phyloP scores from a whole-genome alignment of 2,888 invertebrate genomes.

The Hemicrepidius hirtus region DNA sequence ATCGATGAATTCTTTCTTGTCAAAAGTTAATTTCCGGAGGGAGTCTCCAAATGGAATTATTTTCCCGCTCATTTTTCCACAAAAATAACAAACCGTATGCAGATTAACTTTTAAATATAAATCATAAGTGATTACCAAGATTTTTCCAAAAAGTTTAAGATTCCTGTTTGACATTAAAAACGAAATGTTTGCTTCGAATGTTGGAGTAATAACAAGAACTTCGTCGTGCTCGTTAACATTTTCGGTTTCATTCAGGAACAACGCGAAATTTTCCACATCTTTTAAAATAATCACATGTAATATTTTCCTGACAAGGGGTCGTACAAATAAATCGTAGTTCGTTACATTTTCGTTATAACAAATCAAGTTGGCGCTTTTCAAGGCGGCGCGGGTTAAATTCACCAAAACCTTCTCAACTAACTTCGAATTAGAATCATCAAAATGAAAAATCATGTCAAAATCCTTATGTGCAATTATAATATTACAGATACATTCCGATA shows the following conservation, averaged over 20 bases:
- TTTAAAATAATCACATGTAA: conserved; percentile 31
- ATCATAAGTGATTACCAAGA: conserved; percentile 15
- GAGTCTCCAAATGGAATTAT: neutral
- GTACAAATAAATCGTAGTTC: neutral
- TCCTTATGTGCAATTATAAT: conserved; percentile 30
- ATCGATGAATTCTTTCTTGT: conserved; percentile 28
- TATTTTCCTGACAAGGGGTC: conserved; percentile 28
- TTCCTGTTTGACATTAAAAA: conserved; percentile 1
- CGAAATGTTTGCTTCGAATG: neutral
- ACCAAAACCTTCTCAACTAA: conserved; percentile 13
- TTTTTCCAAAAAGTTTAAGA: conserved; percentile 32
- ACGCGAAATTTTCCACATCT: conserved; percentile 15
- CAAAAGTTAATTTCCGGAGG: neutral
- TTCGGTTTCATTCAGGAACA: conserved; percentile 19
- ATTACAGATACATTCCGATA: neutral
- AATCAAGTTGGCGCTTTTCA: conserved; percentile 32
- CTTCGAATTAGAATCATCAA: conserved; percentile 3
- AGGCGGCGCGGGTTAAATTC: neutral
- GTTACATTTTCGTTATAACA: neutral
- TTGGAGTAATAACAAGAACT: conserved; percentile 30
- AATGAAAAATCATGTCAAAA: conserved; percentile 31
- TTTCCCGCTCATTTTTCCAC: conserved; percentile 16
- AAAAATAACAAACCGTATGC: conserved; percentile 30
- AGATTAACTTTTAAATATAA: neutral
- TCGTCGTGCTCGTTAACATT: conserved; percentile 36